Conservation (phyloP, 2,797 vertebrate species). For the Megalops cyprinoides region DNA sequence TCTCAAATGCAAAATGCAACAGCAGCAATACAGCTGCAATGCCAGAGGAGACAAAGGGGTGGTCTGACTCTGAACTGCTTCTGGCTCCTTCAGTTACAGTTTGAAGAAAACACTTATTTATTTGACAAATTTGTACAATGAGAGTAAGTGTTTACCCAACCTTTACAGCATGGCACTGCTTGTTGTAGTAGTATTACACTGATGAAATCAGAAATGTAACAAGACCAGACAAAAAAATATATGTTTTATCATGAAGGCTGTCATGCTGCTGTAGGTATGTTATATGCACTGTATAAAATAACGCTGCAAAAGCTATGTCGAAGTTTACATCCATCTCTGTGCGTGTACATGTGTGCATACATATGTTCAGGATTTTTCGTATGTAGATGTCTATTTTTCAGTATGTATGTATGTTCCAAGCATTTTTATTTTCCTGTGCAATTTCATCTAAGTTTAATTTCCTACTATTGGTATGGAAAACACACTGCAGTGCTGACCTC, state of each 20-base stretch:
- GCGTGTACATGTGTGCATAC: conserved; percentile 26
- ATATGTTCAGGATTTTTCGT: no score
- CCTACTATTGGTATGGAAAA: conserved; percentile 63
- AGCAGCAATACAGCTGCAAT: background rate
- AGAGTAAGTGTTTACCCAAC: background rate
- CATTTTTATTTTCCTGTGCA: conserved; percentile 28
- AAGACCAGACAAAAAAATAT: background rate
- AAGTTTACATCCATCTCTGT: background rate
- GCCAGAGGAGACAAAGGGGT: background rate
- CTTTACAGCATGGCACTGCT: no score
- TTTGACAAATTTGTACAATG: no score
- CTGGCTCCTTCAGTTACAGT: background rate
- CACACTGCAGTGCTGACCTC: conserved; percentile 65
- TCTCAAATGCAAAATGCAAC: no score
- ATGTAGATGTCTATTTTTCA: conserved; percentile 12
- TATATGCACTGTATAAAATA: background rate
- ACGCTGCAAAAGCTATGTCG: no score
- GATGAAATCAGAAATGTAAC: conserved; percentile 9
- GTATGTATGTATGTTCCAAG: conserved; percentile 51
- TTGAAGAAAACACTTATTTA: background rate
- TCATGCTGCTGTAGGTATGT: no score
- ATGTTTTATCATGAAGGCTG: no score
- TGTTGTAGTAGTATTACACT: no score
- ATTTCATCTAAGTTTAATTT: conserved; percentile 51
- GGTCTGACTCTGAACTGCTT: background rate